phyloP scores from a whole-genome alignment of 2,113 vertebrate species.

The Perccottus glenii region DNA sequence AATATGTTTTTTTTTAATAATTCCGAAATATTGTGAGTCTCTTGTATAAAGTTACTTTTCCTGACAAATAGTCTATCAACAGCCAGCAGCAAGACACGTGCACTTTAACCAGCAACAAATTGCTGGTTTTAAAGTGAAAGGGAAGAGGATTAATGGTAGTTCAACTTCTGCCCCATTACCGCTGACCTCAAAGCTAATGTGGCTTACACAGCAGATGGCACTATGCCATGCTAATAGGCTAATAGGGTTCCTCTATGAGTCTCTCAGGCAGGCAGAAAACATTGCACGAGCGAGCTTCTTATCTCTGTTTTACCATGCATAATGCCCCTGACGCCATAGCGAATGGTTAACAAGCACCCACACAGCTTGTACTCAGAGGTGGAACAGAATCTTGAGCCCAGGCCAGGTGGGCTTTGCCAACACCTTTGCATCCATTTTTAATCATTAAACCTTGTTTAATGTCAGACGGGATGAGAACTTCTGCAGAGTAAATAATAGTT shows the following conservation, averaged over 20 bases:
- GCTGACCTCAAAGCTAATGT: conserved; percentile 62
- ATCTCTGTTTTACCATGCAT: conserved; percentile 42
- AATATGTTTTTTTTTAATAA: too few relatives aligned
- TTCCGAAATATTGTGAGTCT: neutral
- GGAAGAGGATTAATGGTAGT: conserved; percentile 56
- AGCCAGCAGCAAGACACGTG: neutral
- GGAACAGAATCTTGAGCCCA: conserved; percentile 23
- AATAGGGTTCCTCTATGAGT: conserved; percentile 15
- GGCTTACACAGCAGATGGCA: conserved; percentile 63
- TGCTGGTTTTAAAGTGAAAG: conserved; percentile 35
- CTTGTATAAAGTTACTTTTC: conserved; percentile 6
- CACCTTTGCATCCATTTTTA: conserved; percentile 5
- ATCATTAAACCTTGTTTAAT: conserved; percentile 13
- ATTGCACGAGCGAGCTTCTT: conserved; percentile 41
- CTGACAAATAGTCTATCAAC: neutral
- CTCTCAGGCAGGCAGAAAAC: conserved; percentile 44
- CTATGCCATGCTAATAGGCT: conserved; percentile 56
- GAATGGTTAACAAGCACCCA: conserved; percentile 56
- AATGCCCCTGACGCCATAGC: conserved; percentile 45
- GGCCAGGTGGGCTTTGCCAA: conserved; percentile 31
- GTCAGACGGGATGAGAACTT: neutral
- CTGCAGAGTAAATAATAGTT: neutral
- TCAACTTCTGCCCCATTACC: conserved; percentile 44
- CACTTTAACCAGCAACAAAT: conserved; percentile 22
- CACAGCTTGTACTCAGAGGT: conserved; percentile 38